Evolutionary conservation across 2,797 vertebrate genomes (phyloP).

Genomic region (Micromesistius poutassou): DNA sequence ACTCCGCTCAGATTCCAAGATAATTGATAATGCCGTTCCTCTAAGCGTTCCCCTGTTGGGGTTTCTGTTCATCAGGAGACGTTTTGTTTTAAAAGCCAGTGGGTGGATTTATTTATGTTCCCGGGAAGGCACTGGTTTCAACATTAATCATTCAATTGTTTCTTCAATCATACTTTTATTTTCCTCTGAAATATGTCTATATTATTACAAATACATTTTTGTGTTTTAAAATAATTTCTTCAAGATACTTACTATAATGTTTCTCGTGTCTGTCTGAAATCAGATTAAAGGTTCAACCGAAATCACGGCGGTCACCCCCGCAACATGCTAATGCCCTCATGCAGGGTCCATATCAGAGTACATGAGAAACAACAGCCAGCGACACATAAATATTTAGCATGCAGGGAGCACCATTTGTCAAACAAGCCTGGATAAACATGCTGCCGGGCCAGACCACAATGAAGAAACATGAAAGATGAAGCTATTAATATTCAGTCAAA

Average conservation of each 20-base stretch:
- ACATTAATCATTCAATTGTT: neutral
- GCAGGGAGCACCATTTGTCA: slow-evolving; percentile 39
- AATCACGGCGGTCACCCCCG: neutral
- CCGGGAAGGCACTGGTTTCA: neutral
- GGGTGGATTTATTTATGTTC: neutral
- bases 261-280: too few species aligned
- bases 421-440: slow-evolving; percentile 39
- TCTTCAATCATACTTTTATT: neutral
- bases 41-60: neutral
- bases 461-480: slow-evolving; percentile 55
- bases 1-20: neutral
- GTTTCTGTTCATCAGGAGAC: neutral
- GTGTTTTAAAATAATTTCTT: neutral
- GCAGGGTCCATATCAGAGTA: slow-evolving; percentile 21
- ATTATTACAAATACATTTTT: neutral
- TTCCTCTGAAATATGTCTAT: neutral
- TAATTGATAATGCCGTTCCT: neutral
- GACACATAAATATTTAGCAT: slow-evolving; percentile 35
- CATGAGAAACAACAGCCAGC: slow-evolving; percentile 18
- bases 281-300: neutral
- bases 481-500: slow-evolving; percentile 71
- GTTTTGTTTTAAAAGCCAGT: neutral
- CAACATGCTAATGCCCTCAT: slow-evolving; percentile 33
- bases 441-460: slow-evolving; percentile 47
- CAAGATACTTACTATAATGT: too few species aligned